Conservation (phyloP, 1,140 invertebrate genomes). For the Philaenus spumarius region DNA sequence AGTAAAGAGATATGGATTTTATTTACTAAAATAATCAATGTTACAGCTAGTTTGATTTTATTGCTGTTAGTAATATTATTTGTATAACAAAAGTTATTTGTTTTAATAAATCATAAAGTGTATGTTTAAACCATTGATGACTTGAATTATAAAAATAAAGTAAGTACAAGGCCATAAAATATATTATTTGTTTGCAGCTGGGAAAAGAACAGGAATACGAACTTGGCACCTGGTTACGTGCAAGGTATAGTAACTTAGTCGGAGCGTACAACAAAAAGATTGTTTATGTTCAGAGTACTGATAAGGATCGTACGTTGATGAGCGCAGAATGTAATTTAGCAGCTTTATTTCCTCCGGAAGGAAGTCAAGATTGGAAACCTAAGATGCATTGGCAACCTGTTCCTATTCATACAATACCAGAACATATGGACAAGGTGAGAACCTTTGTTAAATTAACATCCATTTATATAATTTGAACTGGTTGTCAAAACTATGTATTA, state of each 20-base stretch:
- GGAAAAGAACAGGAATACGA: constrained; percentile 71
- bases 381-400: constrained; percentile 80
- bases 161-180: too few species aligned
- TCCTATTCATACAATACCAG: constrained; percentile 71
- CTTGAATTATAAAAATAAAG: too few species aligned
- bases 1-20: too few species aligned
- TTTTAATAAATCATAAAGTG: too few species aligned
- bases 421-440: constrained; percentile 55
- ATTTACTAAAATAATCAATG: too few species aligned
- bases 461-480: too few species aligned
- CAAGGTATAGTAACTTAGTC: constrained; percentile 48
- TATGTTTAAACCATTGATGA: too few species aligned
- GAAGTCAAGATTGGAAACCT: constrained; percentile 54
- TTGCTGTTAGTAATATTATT: too few species aligned
- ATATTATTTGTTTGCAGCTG: constrained; percentile 42
- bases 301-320: constrained; percentile 84
- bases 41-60: too few species aligned
- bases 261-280: constrained; percentile 43
- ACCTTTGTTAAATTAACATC: too few species aligned
- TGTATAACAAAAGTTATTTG: too few species aligned
- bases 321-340: constrained; percentile 79
- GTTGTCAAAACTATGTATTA: too few species aligned
- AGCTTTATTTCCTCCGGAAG: constrained; percentile 59
- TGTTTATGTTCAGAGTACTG: constrained; percentile 68
- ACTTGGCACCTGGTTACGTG: constrained; percentile 55